Conservation (phyloP, 2,113 vertebrate species). For the Chamaea fasciata region DNA sequence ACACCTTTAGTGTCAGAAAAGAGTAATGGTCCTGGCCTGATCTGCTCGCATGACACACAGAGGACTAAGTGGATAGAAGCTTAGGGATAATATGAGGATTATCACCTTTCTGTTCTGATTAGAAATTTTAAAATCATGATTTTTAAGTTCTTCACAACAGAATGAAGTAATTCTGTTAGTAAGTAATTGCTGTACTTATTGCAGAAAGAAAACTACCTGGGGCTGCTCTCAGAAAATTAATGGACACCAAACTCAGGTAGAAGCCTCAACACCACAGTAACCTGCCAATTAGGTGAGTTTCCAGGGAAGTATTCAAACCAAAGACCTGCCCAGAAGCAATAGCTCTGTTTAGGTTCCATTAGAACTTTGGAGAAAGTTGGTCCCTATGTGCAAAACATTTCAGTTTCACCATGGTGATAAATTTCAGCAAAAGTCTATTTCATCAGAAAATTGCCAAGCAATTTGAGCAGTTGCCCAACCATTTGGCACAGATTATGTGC, state of each 20-base stretch:
- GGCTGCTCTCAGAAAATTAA: background rate
- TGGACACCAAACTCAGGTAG: background rate
- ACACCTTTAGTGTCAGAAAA: background rate
- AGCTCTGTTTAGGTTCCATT: background rate
- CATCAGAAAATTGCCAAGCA: constrained; percentile 30
- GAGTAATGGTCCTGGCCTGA: background rate
- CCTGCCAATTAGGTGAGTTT: background rate
- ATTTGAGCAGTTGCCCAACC: background rate
- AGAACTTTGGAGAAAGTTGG: background rate
- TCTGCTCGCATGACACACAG: background rate
- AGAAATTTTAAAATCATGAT: background rate
- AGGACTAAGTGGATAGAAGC: background rate
- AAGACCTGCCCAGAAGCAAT: background rate
- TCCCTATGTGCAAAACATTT: background rate
- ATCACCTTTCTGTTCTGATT: background rate
- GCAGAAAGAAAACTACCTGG: background rate
- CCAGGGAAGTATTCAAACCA: background rate
- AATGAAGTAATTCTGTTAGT: background rate
- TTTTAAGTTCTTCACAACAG: background rate
- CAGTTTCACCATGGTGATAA: background rate
- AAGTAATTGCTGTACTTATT: background rate
- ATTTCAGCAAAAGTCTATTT: constrained; percentile 14
- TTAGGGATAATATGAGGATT: background rate
- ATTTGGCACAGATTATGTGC: background rate
- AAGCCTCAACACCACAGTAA: background rate